Base-by-base conservation (phyloP, 2,797 vertebrate species). In the Clarias laeviceps region DNA sequence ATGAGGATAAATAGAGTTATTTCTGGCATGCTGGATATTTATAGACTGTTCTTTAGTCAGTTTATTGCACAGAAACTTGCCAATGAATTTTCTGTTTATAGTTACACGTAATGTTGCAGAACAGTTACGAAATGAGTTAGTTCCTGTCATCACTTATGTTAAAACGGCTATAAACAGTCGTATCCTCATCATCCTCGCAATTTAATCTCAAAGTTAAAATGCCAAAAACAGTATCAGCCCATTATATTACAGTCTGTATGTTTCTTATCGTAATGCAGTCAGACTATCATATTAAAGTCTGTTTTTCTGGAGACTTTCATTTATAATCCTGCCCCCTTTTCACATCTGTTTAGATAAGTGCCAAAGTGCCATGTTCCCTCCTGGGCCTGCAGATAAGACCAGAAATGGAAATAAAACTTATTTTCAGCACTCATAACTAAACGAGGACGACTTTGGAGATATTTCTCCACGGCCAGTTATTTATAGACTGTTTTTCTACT, bases 321-420 rank as follows among this genome's bases (percentile, higher is more conserved):
- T 27, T 62, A 62, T 27, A 40, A 50, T 4, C 14, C 0, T n/a
- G 34, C 22, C 34, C 5, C 20, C 2, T 61, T 78, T 37, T 61
- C 32, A 45, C 5, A 22, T 79, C 37, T 29, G 61, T 80, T 80
- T 65, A 50, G 15, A 64, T 50, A 80, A 29, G 8, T 50, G 61
- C 78, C 37, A 65, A 12, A 20, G 61, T 80, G 34, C 34, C 76
- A 62, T 79, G 59, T n/a, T 64, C 61, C 8, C 61, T 80, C 24
- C 37, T 1, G 78, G 37, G 78, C n/a, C 61, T 80, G 22, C n/a
- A 27, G 12, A 29, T 29, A 61, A 80, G n/a, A 29, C 78, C 61
- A 80, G 78, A 80, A 80, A 79, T 62, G 59, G 77, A 79, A 80
- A 85, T 54, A 54, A 32, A 85, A 77, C 74, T 86, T 32, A 84